Evolutionary conservation across 2,113 vertebrate species (phyloP), one percentile per base, ranked within the genome.

Genomic region (Formicarius rufipectus): DNA sequence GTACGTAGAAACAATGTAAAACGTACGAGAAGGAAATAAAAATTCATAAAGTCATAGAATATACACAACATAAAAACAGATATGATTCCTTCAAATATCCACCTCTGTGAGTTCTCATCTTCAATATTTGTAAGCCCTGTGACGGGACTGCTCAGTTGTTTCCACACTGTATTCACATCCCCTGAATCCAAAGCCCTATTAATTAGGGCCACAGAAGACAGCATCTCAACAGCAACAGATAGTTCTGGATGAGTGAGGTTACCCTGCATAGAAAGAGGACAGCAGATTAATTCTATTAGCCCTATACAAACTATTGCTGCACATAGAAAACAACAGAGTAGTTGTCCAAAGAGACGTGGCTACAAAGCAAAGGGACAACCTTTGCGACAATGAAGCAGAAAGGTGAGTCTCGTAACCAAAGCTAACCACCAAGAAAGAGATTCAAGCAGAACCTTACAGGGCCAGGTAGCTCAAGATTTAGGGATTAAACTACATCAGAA

Each of bases 181-280:
- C 99, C 98, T 0, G 98, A 98, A 23, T 99, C 98, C 98, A 99
- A 95, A 1, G 99, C 99, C 90, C 98, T 97, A 62, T 99, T 99
- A 96, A 99, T 99, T 60, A 99, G 97, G 79, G 99, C 99, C 96
- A 99, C 99, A 0, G 99, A 98, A 4, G 99, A 99, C 96, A 99
- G 96, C 99, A 99, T 99, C 98, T 99, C 99, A 93, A 99, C 98
- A 1, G 99, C 99, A 53, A 99, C 99, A 0, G 98, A 98, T 64
- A 99, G 98, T 90, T 99, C 99, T 0, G 99, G 98, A 83, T 99
- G 99, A 4, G 97, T 98, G 93, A 99, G 98, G 44, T 97, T 98
- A 45, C 99, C 98, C 99, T 99, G 97, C 6, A 31, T 33, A 77
- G 56, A 56, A 53, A 77, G 14, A 42, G 30, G 15, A 73, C 16